Conservation (phyloP, 1,140 invertebrate species). For the Cyclina sinensis region DNA sequence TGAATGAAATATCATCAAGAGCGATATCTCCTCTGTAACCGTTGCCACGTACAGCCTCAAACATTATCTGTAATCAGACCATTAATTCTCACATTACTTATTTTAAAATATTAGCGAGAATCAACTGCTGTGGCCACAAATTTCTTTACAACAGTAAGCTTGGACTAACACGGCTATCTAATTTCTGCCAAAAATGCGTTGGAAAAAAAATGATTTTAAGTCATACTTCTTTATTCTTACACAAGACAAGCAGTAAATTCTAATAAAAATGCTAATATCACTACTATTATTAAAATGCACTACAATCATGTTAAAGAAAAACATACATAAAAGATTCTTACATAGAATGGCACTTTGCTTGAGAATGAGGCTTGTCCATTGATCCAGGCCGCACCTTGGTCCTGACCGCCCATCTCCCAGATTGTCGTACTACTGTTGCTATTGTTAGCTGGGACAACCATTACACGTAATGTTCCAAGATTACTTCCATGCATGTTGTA, state of each 20-base stretch:
- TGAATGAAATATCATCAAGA: slow-evolving; percentile 79
- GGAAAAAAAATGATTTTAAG: too few species aligned
- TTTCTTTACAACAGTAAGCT: too few species aligned
- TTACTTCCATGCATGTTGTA: slow-evolving; percentile 83
- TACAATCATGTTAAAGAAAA: too few species aligned
- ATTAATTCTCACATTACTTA: too few species aligned
- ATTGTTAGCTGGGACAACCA: slow-evolving; percentile 69
- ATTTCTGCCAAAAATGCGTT: too few species aligned
- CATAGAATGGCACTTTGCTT: slow-evolving; percentile 72
- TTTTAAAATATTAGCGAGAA: too few species aligned
- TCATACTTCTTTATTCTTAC: too few species aligned
- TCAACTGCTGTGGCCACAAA: too few species aligned
- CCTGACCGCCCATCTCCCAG: slow-evolving; percentile 67
- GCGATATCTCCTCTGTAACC: slow-evolving; percentile 78
- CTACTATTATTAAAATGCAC: too few species aligned
- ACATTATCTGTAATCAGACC: slow-evolving; percentile 69
- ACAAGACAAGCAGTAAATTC: too few species aligned
- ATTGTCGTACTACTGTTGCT: slow-evolving; percentile 55
- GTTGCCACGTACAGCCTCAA: slow-evolving; percentile 76
- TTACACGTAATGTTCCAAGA: slow-evolving; percentile 82
- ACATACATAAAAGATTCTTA: slow-evolving; percentile 54
- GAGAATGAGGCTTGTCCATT: slow-evolving; percentile 62
- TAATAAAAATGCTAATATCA: too few species aligned
- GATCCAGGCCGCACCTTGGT: slow-evolving; percentile 73
- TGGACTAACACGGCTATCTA: too few species aligned